Evolutionary conservation across 1,140 invertebrate species (phyloP).

Genomic region (Cyclina sinensis): DNA sequence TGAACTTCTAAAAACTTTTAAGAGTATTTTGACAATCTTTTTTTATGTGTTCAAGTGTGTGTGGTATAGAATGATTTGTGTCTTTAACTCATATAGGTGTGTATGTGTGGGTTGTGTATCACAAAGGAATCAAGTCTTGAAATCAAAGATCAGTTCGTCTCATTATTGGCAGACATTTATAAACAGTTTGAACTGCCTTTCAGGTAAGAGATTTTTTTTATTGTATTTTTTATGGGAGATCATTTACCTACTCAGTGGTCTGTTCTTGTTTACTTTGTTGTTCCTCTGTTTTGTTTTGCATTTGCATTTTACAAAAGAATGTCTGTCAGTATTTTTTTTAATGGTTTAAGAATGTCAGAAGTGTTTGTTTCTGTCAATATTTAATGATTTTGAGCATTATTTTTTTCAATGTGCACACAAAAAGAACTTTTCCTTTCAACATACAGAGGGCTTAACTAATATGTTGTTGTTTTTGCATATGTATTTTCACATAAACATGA

Average conservation of each 20-base stretch:
- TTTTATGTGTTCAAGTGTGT: background rate
- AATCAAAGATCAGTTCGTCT: background rate
- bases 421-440: too few relatives aligned
- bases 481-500: too few relatives aligned
- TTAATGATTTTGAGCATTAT: too few relatives aligned
- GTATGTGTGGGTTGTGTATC: constrained; percentile 1
- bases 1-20: background rate
- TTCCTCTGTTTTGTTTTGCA: too few relatives aligned
- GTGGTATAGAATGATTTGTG: too few relatives aligned
- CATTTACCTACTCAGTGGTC: background rate
- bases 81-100: background rate
- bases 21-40: background rate
- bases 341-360: background rate
- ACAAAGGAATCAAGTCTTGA: background rate
- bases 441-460: too few relatives aligned
- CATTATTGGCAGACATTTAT: constrained; percentile 6
- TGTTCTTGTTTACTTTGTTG: background rate
- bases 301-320: too few relatives aligned
- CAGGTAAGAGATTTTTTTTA: background rate
- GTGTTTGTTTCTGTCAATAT: too few relatives aligned
- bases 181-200: constrained; percentile 28
- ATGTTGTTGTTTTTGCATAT: too few relatives aligned
- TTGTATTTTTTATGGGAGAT: background rate
- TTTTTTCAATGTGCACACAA: too few relatives aligned
- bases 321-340: background rate